These are phyloP conservation scores for Drosophila nikananu DNA, from an alignment of 1,140 invertebrate genomes.

Conservation along the genomic window DNA sequence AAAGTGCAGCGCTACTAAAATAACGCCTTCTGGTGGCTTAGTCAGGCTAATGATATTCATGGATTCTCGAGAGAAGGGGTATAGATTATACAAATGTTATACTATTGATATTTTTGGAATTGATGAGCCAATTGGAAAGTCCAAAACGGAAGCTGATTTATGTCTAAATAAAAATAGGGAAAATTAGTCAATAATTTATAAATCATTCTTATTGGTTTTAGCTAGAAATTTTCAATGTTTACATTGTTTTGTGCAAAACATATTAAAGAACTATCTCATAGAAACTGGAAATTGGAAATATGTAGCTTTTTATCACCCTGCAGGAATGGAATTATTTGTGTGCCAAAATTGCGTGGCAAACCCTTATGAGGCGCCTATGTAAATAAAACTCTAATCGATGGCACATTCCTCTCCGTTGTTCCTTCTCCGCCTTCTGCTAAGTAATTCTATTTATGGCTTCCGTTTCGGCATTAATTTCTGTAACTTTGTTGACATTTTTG, in stretches of 20 bases:
- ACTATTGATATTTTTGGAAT: constrained; percentile 18
- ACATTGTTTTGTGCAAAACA: not conserved
- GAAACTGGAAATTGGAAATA: not conserved
- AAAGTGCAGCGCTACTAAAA: constrained; percentile 10
- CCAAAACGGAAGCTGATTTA: not conserved
- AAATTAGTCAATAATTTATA: constrained; percentile 3
- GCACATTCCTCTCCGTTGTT: not conserved
- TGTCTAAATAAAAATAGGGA: not conserved
- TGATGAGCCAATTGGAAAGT: constrained; percentile 10
- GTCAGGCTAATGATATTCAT: not conserved
- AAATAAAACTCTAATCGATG: constrained; percentile 16
- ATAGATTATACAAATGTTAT: constrained; percentile 2
- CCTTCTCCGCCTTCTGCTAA: not conserved
- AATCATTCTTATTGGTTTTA: not conserved
- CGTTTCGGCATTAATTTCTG: constrained; percentile 54
- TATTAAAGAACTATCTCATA: not conserved
- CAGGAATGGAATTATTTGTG: not conserved
- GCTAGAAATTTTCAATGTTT: not conserved
- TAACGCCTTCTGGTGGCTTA: not conserved
- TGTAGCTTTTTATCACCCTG: not conserved
- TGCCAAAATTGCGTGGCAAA: constrained; percentile 27
- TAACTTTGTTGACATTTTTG: constrained; percentile 63
- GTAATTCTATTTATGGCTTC: constrained; percentile 19
- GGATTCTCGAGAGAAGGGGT: not conserved
- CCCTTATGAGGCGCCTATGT: constrained; percentile 4